These are phyloP conservation scores for Fopius arisanus DNA, from an alignment of 1,140 invertebrate genomes.

Conservation along the genomic window DNA sequence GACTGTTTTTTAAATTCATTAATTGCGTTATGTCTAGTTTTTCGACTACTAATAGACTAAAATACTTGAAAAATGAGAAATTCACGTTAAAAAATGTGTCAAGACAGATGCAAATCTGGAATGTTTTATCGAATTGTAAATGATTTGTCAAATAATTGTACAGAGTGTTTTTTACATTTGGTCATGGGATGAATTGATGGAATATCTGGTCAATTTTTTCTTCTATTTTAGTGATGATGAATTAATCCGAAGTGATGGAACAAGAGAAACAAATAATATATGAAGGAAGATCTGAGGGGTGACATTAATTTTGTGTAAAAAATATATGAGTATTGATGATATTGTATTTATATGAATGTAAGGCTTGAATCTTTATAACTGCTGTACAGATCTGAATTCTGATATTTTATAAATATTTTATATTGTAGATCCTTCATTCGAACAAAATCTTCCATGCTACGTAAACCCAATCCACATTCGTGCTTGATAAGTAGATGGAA, in stretches of 20 bases:
- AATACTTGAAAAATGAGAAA: not conserved
- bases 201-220: not conserved
- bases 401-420: constrained; percentile 3
- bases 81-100: not conserved
- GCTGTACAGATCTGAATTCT: not conserved
- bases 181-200: too few relatives aligned
- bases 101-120: too few relatives aligned
- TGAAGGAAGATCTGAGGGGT: not conserved
- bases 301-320: not conserved
- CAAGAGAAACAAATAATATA: too few relatives aligned
- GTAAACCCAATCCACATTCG: not conserved
- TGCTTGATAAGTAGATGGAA: not conserved
- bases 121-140: too few relatives aligned
- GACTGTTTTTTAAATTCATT: not conserved
- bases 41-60: too few relatives aligned
- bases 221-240: not conserved
- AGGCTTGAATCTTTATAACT: not conserved
- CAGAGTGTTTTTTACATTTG: too few relatives aligned
- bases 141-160: too few relatives aligned
- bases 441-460: not conserved
- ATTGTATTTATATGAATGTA: too few relatives aligned
- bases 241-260: too few relatives aligned
- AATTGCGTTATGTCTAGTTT: not conserved
- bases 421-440: not conserved
- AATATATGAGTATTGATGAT: not conserved